Conservation (phyloP, 2,888 invertebrate species). For the Lissocephala sabroskyi region DNA sequence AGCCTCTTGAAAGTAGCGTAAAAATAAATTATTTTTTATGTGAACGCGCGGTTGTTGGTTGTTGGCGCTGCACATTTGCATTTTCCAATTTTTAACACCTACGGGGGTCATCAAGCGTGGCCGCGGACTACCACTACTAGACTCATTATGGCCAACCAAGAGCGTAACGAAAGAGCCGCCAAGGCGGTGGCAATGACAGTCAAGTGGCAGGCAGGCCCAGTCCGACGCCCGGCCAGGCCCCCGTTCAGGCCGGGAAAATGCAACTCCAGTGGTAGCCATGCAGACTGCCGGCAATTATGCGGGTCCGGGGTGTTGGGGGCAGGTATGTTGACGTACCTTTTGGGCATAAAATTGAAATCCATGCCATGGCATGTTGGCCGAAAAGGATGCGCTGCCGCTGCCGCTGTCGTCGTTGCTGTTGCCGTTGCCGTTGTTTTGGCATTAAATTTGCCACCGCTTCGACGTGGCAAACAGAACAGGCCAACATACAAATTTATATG, state of each 20-base stretch:
- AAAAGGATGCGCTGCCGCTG: conserved; percentile 34
- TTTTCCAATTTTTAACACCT: conserved; percentile 71
- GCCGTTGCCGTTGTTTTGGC: conserved; percentile 48
- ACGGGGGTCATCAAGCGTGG: conserved; percentile 65
- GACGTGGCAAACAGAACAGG: conserved; percentile 27
- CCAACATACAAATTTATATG: conserved; percentile 63
- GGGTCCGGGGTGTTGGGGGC: too few species aligned
- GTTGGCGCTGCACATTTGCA: conserved; percentile 57
- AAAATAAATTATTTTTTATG: conserved; percentile 67
- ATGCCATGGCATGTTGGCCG: conserved; percentile 25
- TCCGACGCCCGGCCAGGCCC: too few species aligned
- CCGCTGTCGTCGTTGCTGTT: conserved; percentile 33
- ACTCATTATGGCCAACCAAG: not conserved
- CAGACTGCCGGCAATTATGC: not conserved
- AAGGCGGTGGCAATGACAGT: conserved; percentile 36
- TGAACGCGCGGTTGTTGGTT: conserved; percentile 4
- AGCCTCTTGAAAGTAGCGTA: conserved; percentile 25
- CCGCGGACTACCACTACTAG: not conserved
- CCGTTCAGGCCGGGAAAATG: not conserved
- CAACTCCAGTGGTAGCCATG: not conserved
- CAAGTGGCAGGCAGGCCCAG: conserved; percentile 14
- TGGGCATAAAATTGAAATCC: conserved; percentile 66
- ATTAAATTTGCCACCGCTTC: conserved; percentile 66
- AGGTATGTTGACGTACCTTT: conserved; percentile 63
- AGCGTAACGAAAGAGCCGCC: not conserved